A percentile compares a stretch with the other conserved stretches of the same genome.
Conservation (phyloP, 2,888 invertebrate species). For the Chrysotoxum bicinctum region DNA sequence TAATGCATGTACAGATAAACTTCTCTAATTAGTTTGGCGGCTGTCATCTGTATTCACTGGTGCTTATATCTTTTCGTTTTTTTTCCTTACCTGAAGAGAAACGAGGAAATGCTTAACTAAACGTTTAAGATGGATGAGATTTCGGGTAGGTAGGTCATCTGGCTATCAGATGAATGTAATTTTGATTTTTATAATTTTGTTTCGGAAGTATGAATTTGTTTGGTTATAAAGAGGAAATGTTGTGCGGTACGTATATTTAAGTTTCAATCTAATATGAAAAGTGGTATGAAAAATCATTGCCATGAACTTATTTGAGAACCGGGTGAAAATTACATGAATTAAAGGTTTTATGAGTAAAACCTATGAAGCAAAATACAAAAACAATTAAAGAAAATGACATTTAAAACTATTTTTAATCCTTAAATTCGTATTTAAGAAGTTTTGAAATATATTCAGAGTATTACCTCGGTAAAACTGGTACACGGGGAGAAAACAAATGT, state of each 20-base stretch:
- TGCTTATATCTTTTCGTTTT: not conserved
- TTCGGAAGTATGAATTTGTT: not conserved
- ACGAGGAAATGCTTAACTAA: constrained; percentile 41
- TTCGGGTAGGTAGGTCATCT: constrained; percentile 46
- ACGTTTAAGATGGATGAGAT: constrained; percentile 17
- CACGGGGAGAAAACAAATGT: too few species aligned
- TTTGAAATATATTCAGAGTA: too few species aligned
- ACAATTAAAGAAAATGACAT: too few species aligned
- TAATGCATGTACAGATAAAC: constrained; percentile 21
- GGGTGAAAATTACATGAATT: too few species aligned
- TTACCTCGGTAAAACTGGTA: too few species aligned
- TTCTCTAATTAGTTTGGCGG: constrained; percentile 49
- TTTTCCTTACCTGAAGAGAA: constrained; percentile 5
- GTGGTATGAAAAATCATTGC: too few species aligned
- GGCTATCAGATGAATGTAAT: constrained; percentile 18
- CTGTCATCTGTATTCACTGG: constrained; percentile 24
- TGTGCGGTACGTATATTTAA: not conserved
- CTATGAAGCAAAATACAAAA: too few species aligned
- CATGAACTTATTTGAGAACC: too few species aligned
- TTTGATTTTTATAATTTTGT: not conserved
- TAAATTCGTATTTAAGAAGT: too few species aligned
- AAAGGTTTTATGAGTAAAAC: too few species aligned
- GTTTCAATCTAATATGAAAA: not conserved
- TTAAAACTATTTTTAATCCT: too few species aligned
- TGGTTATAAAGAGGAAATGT: not conserved